Evolutionary conservation across 2,888 invertebrate species (phyloP), one percentile per base, ranked within the genome.

Genomic region (Palloptera scutellata): DNA sequence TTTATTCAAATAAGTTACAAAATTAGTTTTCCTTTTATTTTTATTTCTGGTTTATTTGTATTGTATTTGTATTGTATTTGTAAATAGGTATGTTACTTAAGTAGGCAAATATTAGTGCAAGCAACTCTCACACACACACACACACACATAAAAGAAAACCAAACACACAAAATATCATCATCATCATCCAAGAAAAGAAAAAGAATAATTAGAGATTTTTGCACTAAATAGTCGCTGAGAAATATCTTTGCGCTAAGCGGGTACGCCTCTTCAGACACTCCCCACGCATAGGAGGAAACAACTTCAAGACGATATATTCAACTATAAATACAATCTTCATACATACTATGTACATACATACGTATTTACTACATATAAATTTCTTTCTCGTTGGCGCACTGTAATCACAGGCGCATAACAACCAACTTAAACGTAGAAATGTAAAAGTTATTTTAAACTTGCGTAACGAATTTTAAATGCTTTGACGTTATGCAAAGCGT

Each of bases 1-100:
- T 78, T 78, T 78, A 78, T 78, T 78, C 78, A 78, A 78, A 79
- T 78, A 78, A 79, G 78, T 78, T 72, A 75, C 71, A 70, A 76
- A 79, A 79, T 78, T 78, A 79, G 78, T 78, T 78, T 13, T 77
- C 30, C 6, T 30, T 30, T 30, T 30, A 30, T 30, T 30, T 30
- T 30, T 30, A 30, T 30, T 78, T 78, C 78, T 72, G 75, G 43
- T 43, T 2, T 43, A 17, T 43, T 13, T 60, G 48, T 60, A 19
- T 53, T 9, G 17, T 43, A 17, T 43, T 13, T 60, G 48, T 60
- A 19, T 53, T 9, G 43, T 42, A 45, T n/a, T 48, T 30, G 40
- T 20, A 17, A 71, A 74, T 75, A 73, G 69, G 76, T 73, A 73
- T 69, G 76, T 59, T 58, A 58, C 52, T 48, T 65, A 58, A 59